Base-by-base conservation (phyloP, 1,140 invertebrate species). In the Globodera rostochiensis region DNA sequence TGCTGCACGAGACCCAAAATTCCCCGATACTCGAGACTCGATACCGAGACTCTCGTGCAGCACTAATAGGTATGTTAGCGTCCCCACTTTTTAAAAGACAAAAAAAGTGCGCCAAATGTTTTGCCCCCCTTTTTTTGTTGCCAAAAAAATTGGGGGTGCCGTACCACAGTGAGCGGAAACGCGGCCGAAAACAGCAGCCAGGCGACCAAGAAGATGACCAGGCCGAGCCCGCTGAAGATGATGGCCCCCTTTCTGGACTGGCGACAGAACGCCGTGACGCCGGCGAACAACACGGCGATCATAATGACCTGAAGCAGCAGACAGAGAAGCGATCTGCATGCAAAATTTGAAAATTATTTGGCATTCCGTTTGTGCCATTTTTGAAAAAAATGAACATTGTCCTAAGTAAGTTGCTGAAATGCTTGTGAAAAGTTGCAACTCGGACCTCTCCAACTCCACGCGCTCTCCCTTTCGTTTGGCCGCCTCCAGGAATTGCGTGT, bases 261-360 rank as follows among this genome's bases (percentile, higher is more conserved):
- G 13, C 79, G 79, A 74, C 85, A 86, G 73, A 86, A 85, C 13
- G 85, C 80, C 6, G 87, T 71, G 45, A 85, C 85, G 25, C 85
- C 85, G 50, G 81, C 75, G 49, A 86, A 86, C 50, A 86, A 75
- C 15, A 86, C 85, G 4, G 70, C 46, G 76, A 82, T 57, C 77
- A 86, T 84, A 25, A 86, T 86, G n/a, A 82, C 75, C 21, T 74
- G 71, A 25, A 86, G 60, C 64, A 75, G 67, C 36, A 84, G 50
- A 46, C 74, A 80, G 15, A 86, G 49, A 70, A 86, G 74, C 85
- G 83, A 86, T 86, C 85, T 86, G 60, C 69, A 79, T 86, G 60
- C 69, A 79, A 9, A 9, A 69, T 13, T 69, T 69, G 15, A 21
- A 21, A 69, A 11, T 69, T 2, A 66, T 15, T 66, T 66, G 60